These are phyloP conservation scores for Telenomus remus DNA, from an alignment of 1,140 invertebrate genomes.

Conservation along the genomic window DNA sequence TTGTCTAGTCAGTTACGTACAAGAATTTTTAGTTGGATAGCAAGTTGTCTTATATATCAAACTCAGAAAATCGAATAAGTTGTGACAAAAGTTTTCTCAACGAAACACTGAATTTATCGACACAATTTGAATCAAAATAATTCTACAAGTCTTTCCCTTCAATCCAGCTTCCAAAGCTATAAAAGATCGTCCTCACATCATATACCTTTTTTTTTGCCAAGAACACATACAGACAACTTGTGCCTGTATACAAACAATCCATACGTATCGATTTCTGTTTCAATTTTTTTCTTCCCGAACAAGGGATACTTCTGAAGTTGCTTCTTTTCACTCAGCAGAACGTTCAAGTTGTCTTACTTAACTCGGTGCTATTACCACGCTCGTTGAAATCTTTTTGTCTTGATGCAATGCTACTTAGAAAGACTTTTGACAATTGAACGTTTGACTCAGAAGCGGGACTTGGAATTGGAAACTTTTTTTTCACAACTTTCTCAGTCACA, in stretches of 20 bases:
- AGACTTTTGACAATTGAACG: conserved; percentile 44
- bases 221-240: conserved; percentile 14
- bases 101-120: conserved; percentile 27
- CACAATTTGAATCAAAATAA: conserved; percentile 35
- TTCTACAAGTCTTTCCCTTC: conserved; percentile 31
- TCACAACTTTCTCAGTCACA: not conserved
- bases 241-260: conserved; percentile 21
- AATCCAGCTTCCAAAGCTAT: not conserved
- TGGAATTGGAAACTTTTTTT: not conserved
- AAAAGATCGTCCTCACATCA: not conserved
- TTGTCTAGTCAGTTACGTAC: too few species aligned
- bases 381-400: conserved; percentile 41
- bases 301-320: conserved; percentile 33
- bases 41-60: conserved; percentile 1
- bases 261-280: conserved; percentile 49
- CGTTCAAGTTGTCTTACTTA: conserved; percentile 52
- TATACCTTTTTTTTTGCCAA: too few species aligned
- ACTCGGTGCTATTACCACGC: conserved; percentile 44
- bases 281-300: conserved; percentile 37
- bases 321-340: conserved; percentile 49
- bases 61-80: conserved; percentile 29
- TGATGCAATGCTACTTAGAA: conserved; percentile 41
- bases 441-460: conserved; percentile 21
- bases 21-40: too few species aligned
- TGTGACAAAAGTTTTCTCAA: conserved; percentile 16